Evolutionary conservation across 2,888 invertebrate species (phyloP), one percentile per base, ranked within the genome.

Genomic region (Bellardia bayeri): DNA sequence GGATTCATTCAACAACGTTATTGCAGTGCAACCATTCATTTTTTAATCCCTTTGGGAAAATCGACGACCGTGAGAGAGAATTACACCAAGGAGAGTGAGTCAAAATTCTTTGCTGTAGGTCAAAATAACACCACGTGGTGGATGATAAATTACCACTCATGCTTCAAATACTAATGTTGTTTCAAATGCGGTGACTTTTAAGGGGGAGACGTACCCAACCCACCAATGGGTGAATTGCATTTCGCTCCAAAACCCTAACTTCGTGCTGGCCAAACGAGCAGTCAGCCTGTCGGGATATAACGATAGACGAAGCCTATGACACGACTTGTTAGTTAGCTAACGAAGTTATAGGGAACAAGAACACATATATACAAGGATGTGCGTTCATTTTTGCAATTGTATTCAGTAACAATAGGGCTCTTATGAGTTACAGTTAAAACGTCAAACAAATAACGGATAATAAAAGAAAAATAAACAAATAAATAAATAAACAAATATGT

Each of bases 341-440:
- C 81, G 85, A 83, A 83, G 76, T 64, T 33, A 37, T 30, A 69
- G 58, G 76, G 49, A 86, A 84, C 84, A 79, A 84, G 78, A 74
- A 71, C 75, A 69, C 82, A 85, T 14, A 23, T 23, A 1, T 23
- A 69, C 78, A 78, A 83, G 61, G 63, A 86, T 83, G 64, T 80
- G 71, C 51, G 71, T 87, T 78, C 69, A 74, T 49, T 79, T 81
- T 64, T 69, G 81, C 75, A 82, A 82, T 86, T 75, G 85, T 78
- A 54, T 91, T 92, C 90, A 92, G 92, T 92, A 90, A 90, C 91
- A 91, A 92, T 91, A 91, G 90, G 91, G 90, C 90, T 90, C 90
- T 90, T 90, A 89, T 87, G 89, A 89, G 90, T 85, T 90, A 78
- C 90, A 90, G 91, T 91, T 89, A 89, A 87, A 71, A 75, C 82